Percentiles rank a stretch among this genome's conserved stretches.
Conservation (phyloP, 2,888 invertebrate species). For the Rhingia campestris region DNA sequence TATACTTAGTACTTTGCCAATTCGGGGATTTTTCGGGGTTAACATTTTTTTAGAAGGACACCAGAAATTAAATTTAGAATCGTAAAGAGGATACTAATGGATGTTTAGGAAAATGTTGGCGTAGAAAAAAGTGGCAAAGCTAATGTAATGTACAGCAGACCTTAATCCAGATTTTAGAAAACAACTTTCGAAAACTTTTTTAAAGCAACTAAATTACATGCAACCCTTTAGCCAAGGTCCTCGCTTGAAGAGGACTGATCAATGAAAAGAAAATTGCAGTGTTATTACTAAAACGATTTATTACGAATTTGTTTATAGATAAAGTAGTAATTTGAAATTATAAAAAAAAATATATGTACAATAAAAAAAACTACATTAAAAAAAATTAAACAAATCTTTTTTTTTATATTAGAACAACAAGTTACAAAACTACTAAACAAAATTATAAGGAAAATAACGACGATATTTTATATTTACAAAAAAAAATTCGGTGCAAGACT, state of each 20-base stretch:
- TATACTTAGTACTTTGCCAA: slow-evolving; percentile 61
- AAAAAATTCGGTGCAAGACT: slow-evolving; percentile 19
- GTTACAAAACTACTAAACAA: neutral
- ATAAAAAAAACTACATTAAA: slow-evolving; percentile 30
- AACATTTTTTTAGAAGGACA: slow-evolving; percentile 20
- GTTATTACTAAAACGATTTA: slow-evolving; percentile 29
- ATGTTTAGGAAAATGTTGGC: slow-evolving; percentile 25
- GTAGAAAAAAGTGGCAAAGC: slow-evolving; percentile 40
- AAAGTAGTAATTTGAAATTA: slow-evolving; percentile 1
- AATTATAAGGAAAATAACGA: neutral
- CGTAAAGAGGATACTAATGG: slow-evolving; percentile 13
- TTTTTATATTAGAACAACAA: slow-evolving; percentile 7
- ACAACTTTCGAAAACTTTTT: slow-evolving; percentile 5
- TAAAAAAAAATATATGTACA: slow-evolving; percentile 40
- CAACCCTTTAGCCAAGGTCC: slow-evolving; percentile 33
- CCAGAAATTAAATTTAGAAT: slow-evolving; percentile 24
- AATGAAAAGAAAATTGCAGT: slow-evolving; percentile 14
- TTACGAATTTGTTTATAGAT: slow-evolving; percentile 5
- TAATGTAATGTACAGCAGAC: slow-evolving; percentile 10
- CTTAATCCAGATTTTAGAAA: neutral
- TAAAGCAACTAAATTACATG: slow-evolving; percentile 19
- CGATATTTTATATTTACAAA: slow-evolving; percentile 15
- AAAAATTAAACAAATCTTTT: slow-evolving; percentile 5
- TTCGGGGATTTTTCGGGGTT: slow-evolving; percentile 46
- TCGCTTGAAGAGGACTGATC: neutral